Evolutionary conservation across 2,113 vertebrate species (phyloP), one percentile per base, ranked within the genome.

Genomic region (Xiphophorus hellerii): DNA sequence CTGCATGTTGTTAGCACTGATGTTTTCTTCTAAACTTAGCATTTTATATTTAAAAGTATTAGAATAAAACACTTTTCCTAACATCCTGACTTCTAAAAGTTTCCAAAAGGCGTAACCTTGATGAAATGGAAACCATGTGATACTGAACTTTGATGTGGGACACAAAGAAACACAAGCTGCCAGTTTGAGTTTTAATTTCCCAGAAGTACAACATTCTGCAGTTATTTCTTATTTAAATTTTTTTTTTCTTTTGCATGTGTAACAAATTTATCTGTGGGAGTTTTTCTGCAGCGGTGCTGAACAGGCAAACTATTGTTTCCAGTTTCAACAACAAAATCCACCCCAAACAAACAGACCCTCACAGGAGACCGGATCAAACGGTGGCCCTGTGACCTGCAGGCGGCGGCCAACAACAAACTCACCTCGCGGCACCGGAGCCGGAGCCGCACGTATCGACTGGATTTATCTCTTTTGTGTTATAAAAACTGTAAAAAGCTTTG

Each of bases 261-360:
- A 68, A 37, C 33, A 51, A 27, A 30, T 48, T 3, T 44, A 0
- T 9, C 5, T 29, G 39, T 30, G 13, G 44, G 9, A 42, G 35
- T 54, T 51, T 69, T 10, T n/a, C 35, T 62, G 39, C 75, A 64
- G 33, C 14, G 31, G 65, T 30, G 29, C 27, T 58, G 62, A 42
- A 69, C 51, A 69, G 60, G 69, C 80, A 76, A 71, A 42, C 35
- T 72, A 30, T 62, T 86, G 85, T 88, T 86, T 63, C 69, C 58
- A 28, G 84, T 87, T 82, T 70, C 72, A 86, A 82, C 74, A 89
- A 37, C 15, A 44, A 78, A 80, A 72, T 74, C 31, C 33, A 30
- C 2, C 58, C 35, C 37, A 83, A 74, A 69, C 79, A 66, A 64
- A 61, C 13, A 58, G 5, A 30, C 3, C 66, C 64, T 70, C 29